phyloP scores from a whole-genome alignment of 1,140 invertebrate genomes.

The Scaptomyza graminum region DNA sequence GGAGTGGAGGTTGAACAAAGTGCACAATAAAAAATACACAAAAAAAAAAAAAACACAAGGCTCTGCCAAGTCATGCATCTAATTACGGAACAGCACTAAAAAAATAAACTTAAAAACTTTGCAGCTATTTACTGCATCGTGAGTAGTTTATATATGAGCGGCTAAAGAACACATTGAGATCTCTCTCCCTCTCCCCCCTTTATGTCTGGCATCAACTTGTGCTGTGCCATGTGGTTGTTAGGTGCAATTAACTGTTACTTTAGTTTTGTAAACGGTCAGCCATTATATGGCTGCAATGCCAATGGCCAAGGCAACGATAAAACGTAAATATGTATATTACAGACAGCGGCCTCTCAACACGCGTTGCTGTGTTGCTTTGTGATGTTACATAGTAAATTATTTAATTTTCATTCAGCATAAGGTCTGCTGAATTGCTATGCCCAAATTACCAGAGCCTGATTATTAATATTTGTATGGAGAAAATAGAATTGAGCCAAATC shows the following conservation, averaged over 20 bases:
- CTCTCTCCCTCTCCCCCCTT: background rate
- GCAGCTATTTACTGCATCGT: conserved; percentile 53
- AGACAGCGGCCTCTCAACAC: too few species aligned
- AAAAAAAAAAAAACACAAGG: conserved; percentile 53
- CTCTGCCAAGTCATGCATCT: conserved; percentile 77
- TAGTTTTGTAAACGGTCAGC: conserved; percentile 45
- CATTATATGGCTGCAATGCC: conserved; percentile 43
- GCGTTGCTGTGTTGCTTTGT: too few species aligned
- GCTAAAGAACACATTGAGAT: background rate
- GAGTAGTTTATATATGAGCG: conserved; percentile 21
- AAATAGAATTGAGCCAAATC: too few species aligned
- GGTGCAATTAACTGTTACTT: conserved; percentile 72
- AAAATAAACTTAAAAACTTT: conserved; percentile 50
- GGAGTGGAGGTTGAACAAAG: background rate
- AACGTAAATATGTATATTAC: conserved; percentile 2
- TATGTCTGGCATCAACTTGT: background rate
- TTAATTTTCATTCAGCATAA: too few species aligned
- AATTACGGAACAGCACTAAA: conserved; percentile 68
- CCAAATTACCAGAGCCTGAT: too few species aligned
- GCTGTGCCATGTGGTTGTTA: conserved; percentile 32
- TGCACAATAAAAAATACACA: conserved; percentile 24
- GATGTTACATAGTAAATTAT: too few species aligned
- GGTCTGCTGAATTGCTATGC: too few species aligned
- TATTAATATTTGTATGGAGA: too few species aligned
- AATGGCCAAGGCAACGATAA: conserved; percentile 38